Conservation (phyloP, 2,888 invertebrate species). For the Unio delphinus region DNA sequence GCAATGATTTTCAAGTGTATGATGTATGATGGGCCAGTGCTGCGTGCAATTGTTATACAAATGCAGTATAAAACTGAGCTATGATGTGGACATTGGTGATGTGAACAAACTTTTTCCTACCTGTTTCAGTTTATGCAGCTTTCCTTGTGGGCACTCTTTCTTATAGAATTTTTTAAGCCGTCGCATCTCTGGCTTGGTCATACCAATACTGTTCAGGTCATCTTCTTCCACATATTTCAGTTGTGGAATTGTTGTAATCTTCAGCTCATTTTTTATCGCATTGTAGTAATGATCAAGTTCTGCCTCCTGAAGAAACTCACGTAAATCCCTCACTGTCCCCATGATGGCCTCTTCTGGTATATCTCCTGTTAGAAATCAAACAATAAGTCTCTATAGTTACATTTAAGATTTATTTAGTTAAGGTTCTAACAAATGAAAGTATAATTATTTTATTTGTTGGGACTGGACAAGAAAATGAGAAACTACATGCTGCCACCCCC, state of each 20-base stretch:
- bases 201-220: slow-evolving; percentile 91
- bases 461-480: no score
- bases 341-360: slow-evolving; percentile 30
- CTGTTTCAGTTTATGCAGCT: slow-evolving; percentile 92
- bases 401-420: no score
- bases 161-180: slow-evolving; percentile 93
- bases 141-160: slow-evolving; percentile 93
- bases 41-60: no score
- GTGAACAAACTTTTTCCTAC: slow-evolving; percentile 53
- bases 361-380: slow-evolving; percentile 1
- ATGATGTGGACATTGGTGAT: no score
- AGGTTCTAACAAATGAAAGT: no score
- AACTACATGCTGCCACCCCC: no score
- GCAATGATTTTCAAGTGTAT: no score
- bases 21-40: no score
- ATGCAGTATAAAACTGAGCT: no score
- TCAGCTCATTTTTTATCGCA: slow-evolving; percentile 85
- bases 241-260: slow-evolving; percentile 74
- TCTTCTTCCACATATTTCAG: slow-evolving; percentile 95
- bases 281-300: slow-evolving; percentile 93
- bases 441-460: no score
- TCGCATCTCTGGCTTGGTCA: slow-evolving; percentile 95
- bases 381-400: no score
- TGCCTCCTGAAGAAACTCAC: slow-evolving; percentile 94
- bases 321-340: slow-evolving; percentile 59